These are phyloP conservation scores for Amblyjoppa proteus DNA, from an alignment of 2,888 invertebrate species.

Conservation along the genomic window DNA sequence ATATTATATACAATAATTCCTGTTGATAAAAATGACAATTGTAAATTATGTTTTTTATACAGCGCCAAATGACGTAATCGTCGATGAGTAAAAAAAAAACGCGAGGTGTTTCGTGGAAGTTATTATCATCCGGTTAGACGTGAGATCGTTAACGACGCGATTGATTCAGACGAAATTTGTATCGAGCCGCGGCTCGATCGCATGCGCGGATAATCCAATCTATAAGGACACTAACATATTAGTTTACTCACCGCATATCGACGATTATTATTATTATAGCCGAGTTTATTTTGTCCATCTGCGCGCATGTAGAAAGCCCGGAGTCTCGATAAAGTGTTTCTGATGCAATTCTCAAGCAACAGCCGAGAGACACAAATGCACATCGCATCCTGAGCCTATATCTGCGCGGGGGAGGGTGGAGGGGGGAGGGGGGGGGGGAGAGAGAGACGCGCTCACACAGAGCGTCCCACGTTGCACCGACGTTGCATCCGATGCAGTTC, in stretches of 20 bases:
- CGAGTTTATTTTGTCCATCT: slow-evolving; percentile 23
- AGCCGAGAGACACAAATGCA: slow-evolving; percentile 48
- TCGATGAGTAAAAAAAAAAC: slow-evolving; percentile 6
- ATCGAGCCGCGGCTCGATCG: not conserved
- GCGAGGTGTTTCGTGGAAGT: slow-evolving; percentile 24
- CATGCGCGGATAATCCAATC: not conserved
- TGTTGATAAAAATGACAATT: too few species aligned
- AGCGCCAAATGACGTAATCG: slow-evolving; percentile 19
- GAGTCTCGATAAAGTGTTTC: slow-evolving; percentile 65
- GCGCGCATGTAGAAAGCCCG: slow-evolving; percentile 60
- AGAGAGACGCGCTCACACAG: slow-evolving; percentile 46
- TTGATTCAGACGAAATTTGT: slow-evolving; percentile 34
- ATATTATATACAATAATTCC: too few species aligned
- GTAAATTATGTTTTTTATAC: too few species aligned
- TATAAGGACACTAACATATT: slow-evolving; percentile 15
- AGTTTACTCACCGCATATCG: slow-evolving; percentile 36
- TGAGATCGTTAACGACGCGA: slow-evolving; percentile 6
- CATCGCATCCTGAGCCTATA: slow-evolving; percentile 47
- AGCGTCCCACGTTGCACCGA: slow-evolving; percentile 80
- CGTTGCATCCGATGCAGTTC: slow-evolving; percentile 77
- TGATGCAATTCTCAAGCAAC: slow-evolving; percentile 58
- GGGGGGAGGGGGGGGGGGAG: slow-evolving; percentile 5
- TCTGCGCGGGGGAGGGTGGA: slow-evolving; percentile 2
- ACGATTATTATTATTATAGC: slow-evolving; percentile 27
- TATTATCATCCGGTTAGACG: not conserved